phyloP scores from a whole-genome alignment of 2,888 invertebrate genomes.

The Tinea pellionella region DNA sequence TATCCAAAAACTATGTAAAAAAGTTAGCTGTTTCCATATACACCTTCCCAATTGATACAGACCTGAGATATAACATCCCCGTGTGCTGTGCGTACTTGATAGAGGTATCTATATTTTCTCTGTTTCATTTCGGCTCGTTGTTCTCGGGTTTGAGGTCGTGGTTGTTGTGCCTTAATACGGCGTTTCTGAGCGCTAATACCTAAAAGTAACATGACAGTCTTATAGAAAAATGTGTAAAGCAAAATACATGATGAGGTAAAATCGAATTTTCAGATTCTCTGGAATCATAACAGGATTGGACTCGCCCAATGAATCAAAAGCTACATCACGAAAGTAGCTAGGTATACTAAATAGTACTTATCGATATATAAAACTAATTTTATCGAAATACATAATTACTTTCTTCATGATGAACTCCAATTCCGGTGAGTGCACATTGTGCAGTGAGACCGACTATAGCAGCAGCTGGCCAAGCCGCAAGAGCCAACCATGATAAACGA shows the following conservation, averaged over 20 bases:
- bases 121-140: constrained; percentile 84
- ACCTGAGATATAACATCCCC: constrained; percentile 93
- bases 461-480: constrained; percentile 79
- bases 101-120: constrained; percentile 87
- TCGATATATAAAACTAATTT: not conserved
- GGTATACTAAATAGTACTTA: no score
- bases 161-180: constrained; percentile 42
- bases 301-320: not conserved
- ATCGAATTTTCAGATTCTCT: no score
- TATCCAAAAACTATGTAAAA: no score
- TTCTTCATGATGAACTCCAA: constrained; percentile 73
- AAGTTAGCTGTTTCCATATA: no score
- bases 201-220: constrained; percentile 22
- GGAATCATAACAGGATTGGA: no score
- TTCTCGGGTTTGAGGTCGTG: constrained; percentile 74
- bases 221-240: no score
- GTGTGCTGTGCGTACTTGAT: constrained; percentile 89
- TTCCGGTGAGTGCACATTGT: constrained; percentile 77
- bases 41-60: no score
- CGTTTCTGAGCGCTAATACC: constrained; percentile 59
- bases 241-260: no score
- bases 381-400: constrained; percentile 37
- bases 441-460: constrained; percentile 75
- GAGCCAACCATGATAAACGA: constrained; percentile 79
- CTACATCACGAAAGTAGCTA: no score